Conservation (phyloP, 2,113 vertebrate genomes). For the Ascaphus truei region DNA sequence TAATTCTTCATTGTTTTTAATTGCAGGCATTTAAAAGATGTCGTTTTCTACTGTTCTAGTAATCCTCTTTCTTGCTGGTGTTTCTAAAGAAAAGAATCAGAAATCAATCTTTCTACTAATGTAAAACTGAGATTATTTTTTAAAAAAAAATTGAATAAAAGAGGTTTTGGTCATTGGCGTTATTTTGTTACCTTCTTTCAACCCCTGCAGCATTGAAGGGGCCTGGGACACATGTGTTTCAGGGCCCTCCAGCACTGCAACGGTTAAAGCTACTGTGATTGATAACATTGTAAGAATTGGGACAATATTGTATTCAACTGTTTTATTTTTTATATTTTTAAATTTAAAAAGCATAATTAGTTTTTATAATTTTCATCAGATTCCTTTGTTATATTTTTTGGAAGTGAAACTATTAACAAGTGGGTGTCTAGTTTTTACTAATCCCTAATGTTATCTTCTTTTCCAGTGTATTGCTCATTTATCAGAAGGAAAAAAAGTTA, state of each 20-base stretch:
- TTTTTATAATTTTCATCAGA: constrained; percentile 99
- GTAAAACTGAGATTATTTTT: constrained; percentile 99
- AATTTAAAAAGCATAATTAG: constrained; percentile 99
- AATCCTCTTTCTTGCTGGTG: constrained; percentile 92
- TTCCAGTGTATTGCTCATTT: constrained; percentile 98
- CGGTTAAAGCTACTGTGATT: constrained; percentile 95
- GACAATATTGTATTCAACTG: constrained; percentile 97
- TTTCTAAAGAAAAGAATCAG: constrained; percentile 92
- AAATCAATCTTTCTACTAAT: constrained; percentile 99
- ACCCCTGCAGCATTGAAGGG: not conserved
- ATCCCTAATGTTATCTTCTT: constrained; percentile 91
- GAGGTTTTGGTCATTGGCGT: constrained; percentile 97
- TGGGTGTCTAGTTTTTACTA: constrained; percentile 99
- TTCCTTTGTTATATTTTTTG: constrained; percentile 99
- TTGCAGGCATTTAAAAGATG: constrained; percentile 99
- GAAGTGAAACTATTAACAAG: constrained; percentile 96
- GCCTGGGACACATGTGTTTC: not conserved
- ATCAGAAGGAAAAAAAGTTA: constrained; percentile 94
- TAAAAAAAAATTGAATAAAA: constrained; percentile 88
- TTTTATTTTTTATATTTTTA: constrained; percentile 99
- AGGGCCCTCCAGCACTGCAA: constrained; percentile 25
- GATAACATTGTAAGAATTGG: constrained; percentile 98
- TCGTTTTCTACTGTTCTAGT: constrained; percentile 99
- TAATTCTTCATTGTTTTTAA: constrained; percentile 99
- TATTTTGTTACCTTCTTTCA: constrained; percentile 99